phyloP scores from a whole-genome alignment of 2,113 vertebrate genomes.

The Lycocorax pyrrhopterus region DNA sequence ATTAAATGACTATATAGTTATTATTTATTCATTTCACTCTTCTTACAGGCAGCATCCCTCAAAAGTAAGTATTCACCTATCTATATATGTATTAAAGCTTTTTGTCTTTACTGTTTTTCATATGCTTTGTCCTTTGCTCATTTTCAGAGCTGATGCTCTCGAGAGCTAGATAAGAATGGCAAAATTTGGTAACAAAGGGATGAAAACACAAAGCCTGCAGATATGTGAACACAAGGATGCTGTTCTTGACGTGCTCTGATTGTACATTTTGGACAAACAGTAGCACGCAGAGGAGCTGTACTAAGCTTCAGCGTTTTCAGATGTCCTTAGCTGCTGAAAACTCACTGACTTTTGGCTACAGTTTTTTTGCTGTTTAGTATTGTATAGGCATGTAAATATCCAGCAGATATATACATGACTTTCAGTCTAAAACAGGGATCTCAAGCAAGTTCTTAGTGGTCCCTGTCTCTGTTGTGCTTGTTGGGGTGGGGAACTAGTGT shows the following conservation, averaged over 20 bases:
- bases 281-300: neutral
- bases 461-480: rapidly evolving
- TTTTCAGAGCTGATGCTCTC: neutral
- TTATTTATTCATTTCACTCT: slow-evolving; percentile 41
- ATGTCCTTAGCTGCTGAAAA: neutral
- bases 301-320: neutral
- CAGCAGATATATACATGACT: neutral
- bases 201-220: neutral
- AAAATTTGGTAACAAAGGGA: neutral
- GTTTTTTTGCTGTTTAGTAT: neutral
- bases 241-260: neutral
- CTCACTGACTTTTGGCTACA: neutral
- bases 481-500: neutral
- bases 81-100: neutral
- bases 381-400: neutral
- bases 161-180: neutral
- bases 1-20: neutral
- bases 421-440: neutral
- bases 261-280: neutral
- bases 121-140: neutral
- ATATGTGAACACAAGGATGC: neutral
- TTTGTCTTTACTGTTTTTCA: neutral
- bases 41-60: neutral
- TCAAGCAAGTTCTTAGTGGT: neutral
- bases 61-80: neutral